These are phyloP conservation scores for Cataglyphis livida DNA, from an alignment of 2,888 invertebrate species.

Conservation along the genomic window DNA sequence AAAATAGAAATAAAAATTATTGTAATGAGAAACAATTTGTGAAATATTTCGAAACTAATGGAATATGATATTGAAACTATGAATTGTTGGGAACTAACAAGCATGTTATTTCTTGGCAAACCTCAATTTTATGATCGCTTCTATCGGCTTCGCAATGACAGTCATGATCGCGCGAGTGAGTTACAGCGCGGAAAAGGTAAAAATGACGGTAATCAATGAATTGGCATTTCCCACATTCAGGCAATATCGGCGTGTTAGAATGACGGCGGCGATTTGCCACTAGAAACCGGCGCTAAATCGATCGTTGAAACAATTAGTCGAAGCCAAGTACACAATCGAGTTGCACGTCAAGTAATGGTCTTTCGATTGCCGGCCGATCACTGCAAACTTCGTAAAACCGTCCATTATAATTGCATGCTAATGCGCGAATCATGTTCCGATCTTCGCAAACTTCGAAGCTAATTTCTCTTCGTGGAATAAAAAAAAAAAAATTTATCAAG, in stretches of 20 bases:
- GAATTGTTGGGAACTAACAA: slow-evolving; percentile 13
- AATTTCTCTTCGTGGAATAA: background rate
- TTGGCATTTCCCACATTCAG: slow-evolving; percentile 74
- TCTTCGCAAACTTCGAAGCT: slow-evolving; percentile 13
- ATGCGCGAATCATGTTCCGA: slow-evolving; percentile 38
- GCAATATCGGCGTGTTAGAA: slow-evolving; percentile 65
- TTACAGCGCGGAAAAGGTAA: slow-evolving; percentile 62
- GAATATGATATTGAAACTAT: slow-evolving; percentile 8
- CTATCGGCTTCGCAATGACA: slow-evolving; percentile 42
- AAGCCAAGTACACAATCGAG: slow-evolving; percentile 40
- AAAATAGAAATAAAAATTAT: background rate
- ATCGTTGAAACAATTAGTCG: slow-evolving; percentile 69
- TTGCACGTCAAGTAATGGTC: slow-evolving; percentile 53
- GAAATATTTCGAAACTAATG: background rate
- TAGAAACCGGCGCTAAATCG: slow-evolving; percentile 44
- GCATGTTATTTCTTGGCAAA: background rate
- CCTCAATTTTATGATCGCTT: slow-evolving; percentile 33
- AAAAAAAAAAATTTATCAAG: background rate
- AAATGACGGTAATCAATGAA: slow-evolving; percentile 73
- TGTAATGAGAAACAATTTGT: background rate
- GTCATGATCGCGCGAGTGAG: slow-evolving; percentile 55
- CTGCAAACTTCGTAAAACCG: slow-evolving; percentile 53
- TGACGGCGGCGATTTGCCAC: slow-evolving; percentile 31
- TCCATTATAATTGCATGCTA: slow-evolving; percentile 39
- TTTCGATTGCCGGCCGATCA: slow-evolving; percentile 45